Evolutionary conservation across 2,888 invertebrate genomes (phyloP).

Genomic region (Amphimallon solstitiale): DNA sequence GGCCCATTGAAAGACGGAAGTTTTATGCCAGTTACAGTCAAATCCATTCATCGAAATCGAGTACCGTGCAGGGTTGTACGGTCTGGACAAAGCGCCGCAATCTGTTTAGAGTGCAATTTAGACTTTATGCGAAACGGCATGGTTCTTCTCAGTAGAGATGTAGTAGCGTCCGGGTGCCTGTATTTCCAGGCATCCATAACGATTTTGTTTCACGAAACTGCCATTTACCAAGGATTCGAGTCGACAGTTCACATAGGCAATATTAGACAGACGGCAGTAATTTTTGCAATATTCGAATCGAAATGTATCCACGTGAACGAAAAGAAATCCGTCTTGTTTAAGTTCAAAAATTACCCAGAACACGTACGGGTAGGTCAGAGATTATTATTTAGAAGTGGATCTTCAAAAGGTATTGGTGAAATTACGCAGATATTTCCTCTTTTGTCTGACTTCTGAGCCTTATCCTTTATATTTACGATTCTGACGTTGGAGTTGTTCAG

Average conservation of each 20-base stretch:
- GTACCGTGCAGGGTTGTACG: constrained; percentile 88
- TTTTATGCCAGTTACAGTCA: constrained; percentile 81
- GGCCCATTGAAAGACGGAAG: constrained; percentile 81
- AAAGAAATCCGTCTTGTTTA: constrained; percentile 85
- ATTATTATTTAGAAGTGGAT: constrained; percentile 84
- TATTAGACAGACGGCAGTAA: constrained; percentile 93
- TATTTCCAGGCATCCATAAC: constrained; percentile 84
- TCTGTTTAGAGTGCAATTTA: constrained; percentile 74
- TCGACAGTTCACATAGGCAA: constrained; percentile 96
- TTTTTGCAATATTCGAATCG: constrained; percentile 77
- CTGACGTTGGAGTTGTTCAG: too few relatives aligned
- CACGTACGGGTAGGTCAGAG: constrained; percentile 83
- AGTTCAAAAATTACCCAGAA: constrained; percentile 90
- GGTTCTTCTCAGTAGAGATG: constrained; percentile 75
- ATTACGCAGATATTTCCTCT: constrained; percentile 79
- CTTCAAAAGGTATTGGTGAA: constrained; percentile 87
- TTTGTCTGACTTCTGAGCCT: too few relatives aligned
- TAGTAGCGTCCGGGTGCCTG: constrained; percentile 59
- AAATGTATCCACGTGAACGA: constrained; percentile 83
- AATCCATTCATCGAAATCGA: constrained; percentile 91
- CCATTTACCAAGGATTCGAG: constrained; percentile 85
- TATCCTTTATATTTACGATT: too few relatives aligned
- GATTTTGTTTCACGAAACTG: constrained; percentile 87
- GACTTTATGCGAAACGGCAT: constrained; percentile 82
- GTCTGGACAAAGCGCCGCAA: constrained; percentile 90